Evolutionary conservation across 64 coral and sea anemone genomes (phyloP).

Genomic region (Catalaphyllia jardinei): DNA sequence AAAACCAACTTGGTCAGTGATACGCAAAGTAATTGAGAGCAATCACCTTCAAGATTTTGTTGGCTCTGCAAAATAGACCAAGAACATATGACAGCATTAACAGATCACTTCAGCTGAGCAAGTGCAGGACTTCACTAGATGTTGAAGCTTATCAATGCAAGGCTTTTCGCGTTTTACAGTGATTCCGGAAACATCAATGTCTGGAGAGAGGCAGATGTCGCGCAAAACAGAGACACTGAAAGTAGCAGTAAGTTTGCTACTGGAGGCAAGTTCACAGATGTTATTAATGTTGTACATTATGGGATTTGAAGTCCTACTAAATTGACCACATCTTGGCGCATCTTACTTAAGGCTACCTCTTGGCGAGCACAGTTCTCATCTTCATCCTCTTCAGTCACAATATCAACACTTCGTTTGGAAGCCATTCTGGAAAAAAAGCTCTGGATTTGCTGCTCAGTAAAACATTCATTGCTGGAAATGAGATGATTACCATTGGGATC

Average conservation of each 20-base stretch:
- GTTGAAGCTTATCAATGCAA: slow-evolving; percentile 23
- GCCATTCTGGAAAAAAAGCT: slow-evolving; percentile 13
- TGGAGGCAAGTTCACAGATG: slow-evolving; percentile 40
- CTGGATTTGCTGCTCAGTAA: slow-evolving; percentile 15
- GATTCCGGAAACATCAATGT: slow-evolving; percentile 10
- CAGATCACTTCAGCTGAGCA: background rate
- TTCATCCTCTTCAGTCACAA: slow-evolving; percentile 32
- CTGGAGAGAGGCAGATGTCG: slow-evolving; percentile 35
- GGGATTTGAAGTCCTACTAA: slow-evolving; percentile 11
- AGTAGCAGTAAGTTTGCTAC: slow-evolving; percentile 12
- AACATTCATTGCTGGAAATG: background rate
- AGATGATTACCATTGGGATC: background rate
- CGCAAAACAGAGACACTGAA: slow-evolving; percentile 32
- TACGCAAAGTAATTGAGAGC: too few species aligned
- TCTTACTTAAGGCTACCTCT: slow-evolving; percentile 1
- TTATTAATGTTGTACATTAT: slow-evolving; percentile 36
- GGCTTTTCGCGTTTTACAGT: slow-evolving; percentile 17
- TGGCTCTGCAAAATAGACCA: too few species aligned
- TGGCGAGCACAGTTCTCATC: slow-evolving; percentile 8
- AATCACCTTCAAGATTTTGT: too few species aligned
- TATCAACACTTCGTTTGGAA: slow-evolving; percentile 32
- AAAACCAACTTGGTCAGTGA: too few species aligned
- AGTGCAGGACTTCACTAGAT: slow-evolving; percentile 24
- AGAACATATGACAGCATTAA: too few species aligned
- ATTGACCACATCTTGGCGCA: background rate